These are phyloP conservation scores for Drosophila picticornis DNA, from an alignment of 2,888 invertebrate genomes.

Conservation along the genomic window DNA sequence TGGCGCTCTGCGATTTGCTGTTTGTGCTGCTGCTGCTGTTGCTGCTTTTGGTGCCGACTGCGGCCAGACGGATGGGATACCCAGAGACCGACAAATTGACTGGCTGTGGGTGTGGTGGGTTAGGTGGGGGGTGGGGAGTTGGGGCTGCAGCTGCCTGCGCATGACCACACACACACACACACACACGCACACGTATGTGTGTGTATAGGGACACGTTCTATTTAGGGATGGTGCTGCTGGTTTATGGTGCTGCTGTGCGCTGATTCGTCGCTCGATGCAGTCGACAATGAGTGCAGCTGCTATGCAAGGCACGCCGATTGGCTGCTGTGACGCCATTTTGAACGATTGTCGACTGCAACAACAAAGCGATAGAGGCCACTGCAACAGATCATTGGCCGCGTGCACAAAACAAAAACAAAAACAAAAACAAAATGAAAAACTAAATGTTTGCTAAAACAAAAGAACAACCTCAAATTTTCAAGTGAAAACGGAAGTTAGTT, in stretches of 20 bases:
- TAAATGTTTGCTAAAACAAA: neutral
- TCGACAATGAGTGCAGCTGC: conserved; percentile 51
- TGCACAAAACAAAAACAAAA: conserved; percentile 1
- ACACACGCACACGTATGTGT: conserved; percentile 15
- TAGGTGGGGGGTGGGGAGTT: conserved; percentile 6
- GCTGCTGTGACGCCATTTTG: conserved; percentile 64
- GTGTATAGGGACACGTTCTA: conserved; percentile 44
- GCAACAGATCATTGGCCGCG: conserved; percentile 38
- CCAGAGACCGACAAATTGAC: conserved; percentile 38
- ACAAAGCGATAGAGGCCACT: conserved; percentile 41
- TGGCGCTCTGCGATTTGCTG: conserved; percentile 68
- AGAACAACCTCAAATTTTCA: conserved; percentile 25
- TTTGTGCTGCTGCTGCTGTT: conserved; percentile 54
- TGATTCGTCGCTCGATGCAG: conserved; percentile 73
- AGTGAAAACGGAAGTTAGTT: conserved; percentile 55
- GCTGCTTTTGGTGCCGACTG: conserved; percentile 43
- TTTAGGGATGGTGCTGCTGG: conserved; percentile 50
- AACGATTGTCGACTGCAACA: conserved; percentile 26
- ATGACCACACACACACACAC: conserved; percentile 66
- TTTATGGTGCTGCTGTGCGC: conserved; percentile 36
- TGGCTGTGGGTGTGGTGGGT: conserved; percentile 19
- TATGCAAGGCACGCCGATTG: conserved; percentile 61
- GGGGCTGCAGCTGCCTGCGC: conserved; percentile 66
- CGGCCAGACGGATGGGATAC: conserved; percentile 42
- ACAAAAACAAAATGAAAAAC: neutral